Evolutionary conservation across 1,140 invertebrate genomes (phyloP), one percentile per base, ranked within the genome.

Genomic region (Brachionus plicatilis): DNA sequence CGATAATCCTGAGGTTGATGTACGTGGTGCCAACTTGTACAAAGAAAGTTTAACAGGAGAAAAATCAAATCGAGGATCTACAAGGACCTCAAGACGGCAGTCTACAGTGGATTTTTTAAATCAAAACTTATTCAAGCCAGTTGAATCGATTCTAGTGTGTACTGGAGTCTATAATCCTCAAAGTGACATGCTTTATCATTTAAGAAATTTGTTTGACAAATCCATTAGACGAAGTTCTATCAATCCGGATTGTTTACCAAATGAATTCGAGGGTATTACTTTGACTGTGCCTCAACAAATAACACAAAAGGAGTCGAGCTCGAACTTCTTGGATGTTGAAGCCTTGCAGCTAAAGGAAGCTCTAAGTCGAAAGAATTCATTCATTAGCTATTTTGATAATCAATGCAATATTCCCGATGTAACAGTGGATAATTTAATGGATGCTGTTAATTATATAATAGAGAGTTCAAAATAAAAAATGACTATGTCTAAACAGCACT

Each of bases 1-100:
- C 88, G 93, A 94, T 86, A 94, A 94, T 87, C 91, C 93, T 27
- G 92, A 93, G 85, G 93, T 92, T 1, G 93, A 94, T 86, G 91
- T 94, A 20, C 93, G 92, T 86, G 93, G 93, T 33, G 92, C 93
- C 11, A 94, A 94, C 87, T 87, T 93, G n/a, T 94, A 93, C 86
- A 92, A 93, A 86, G 90, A 92, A 85, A 93, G 92, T 87, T 88
- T 94, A 75, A 87, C 89, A 47, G 84, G 86, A 11, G 60, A 11
- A 85, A 85, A 85, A 87, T 83, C 83, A 85, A 70, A 37, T 66
- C 29, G 53, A 80, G 47, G 45, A 37, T 45, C 72, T 17, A n/a
- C 84, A 45, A 87, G 78, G 56, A 70, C 17, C 60, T 86, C 7
- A 65, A 78, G 6, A 79, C 86, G 56, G 85, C 86, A 70, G 86